phyloP scores from a whole-genome alignment of 2,888 invertebrate genomes.

The Gortyna flavago region DNA sequence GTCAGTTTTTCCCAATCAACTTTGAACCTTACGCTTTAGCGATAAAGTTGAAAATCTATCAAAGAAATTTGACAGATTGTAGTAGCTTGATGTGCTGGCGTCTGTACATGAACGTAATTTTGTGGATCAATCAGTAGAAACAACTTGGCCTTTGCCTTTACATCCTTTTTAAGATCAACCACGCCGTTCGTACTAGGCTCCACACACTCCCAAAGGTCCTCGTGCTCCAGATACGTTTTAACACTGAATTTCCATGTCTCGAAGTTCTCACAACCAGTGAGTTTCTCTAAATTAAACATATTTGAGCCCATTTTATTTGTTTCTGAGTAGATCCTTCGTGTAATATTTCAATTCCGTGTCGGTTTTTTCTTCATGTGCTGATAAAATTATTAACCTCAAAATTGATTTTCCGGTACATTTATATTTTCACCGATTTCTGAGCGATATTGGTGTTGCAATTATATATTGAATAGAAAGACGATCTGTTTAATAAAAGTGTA shows the following conservation, averaged over 20 bases:
- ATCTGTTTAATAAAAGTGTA: no score
- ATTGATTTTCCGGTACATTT: neutral
- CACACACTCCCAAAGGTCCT: neutral
- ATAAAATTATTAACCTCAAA: neutral
- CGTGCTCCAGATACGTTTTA: neutral
- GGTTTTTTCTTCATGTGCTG: neutral
- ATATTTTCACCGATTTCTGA: no score
- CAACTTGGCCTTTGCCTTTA: neutral
- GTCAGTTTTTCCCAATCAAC: no score
- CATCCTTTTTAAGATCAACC: neutral
- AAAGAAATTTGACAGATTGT: no score
- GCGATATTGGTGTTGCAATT: no score
- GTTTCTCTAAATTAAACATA: constrained; percentile 5
- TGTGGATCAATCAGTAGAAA: neutral
- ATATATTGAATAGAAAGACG: no score
- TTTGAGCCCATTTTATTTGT: neutral
- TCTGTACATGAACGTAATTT: neutral
- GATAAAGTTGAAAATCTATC: no score
- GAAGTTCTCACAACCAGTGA: neutral
- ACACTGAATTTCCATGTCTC: neutral
- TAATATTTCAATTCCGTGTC: neutral
- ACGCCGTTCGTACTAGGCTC: neutral
- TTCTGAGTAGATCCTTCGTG: neutral
- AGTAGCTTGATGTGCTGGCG: no score
- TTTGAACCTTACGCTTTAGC: no score